Evolutionary conservation across 2,888 invertebrate species (phyloP).

Genomic region (Drosophila antonietae): DNA sequence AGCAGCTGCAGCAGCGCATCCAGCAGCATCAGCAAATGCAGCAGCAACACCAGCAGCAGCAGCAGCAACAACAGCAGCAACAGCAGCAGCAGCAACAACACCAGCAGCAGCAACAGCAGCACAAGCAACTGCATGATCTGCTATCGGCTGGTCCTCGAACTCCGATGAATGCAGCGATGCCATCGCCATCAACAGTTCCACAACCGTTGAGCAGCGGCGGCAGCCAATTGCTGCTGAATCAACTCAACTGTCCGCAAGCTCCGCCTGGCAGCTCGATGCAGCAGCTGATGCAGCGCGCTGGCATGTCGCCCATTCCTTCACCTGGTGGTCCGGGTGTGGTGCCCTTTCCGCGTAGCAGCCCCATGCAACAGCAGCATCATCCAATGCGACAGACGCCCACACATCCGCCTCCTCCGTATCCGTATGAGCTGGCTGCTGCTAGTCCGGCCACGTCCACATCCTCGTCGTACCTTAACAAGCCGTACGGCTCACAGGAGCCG

Average conservation of each 20-base stretch:
- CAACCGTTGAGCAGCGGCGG: constrained; percentile 81
- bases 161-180: constrained; percentile 65
- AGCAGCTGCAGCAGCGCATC: constrained; percentile 79
- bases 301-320: constrained; percentile 85
- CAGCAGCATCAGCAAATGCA: constrained; percentile 81
- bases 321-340: constrained; percentile 83
- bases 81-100: constrained; percentile 76
- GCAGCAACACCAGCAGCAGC: constrained; percentile 78
- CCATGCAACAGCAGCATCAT: constrained; percentile 58
- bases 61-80: constrained; percentile 79
- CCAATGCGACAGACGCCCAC: constrained; percentile 81
- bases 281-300: constrained; percentile 83
- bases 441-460: constrained; percentile 89
- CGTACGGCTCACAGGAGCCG: constrained; percentile 87
- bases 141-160: constrained; percentile 79
- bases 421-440: constrained; percentile 88
- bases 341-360: constrained; percentile 85
- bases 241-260: constrained; percentile 83
- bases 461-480: constrained; percentile 90
- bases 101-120: constrained; percentile 59
- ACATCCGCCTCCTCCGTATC: constrained; percentile 89
- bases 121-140: constrained; percentile 81
- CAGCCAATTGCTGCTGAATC: constrained; percentile 81
- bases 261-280: constrained; percentile 81
- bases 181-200: constrained; percentile 80